Evolutionary conservation across 2,113 vertebrate genomes (phyloP).

Genomic region (Argyrosomus japonicus): DNA sequence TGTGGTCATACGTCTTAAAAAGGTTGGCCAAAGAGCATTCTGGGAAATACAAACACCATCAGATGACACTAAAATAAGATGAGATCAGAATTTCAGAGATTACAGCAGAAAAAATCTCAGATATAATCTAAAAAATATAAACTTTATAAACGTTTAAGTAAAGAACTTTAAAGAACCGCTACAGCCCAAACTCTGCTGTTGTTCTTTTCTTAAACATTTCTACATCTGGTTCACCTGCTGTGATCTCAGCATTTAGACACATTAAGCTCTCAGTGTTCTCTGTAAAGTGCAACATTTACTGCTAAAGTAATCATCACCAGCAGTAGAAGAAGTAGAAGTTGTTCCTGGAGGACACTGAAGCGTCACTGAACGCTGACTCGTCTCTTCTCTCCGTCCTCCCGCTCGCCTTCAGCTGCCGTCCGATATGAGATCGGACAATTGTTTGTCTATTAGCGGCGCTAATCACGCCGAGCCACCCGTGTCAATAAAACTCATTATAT

Average conservation of each 20-base stretch:
- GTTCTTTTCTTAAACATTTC: too few species aligned
- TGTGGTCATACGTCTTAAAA: too few species aligned
- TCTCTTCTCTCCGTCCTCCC: constrained; percentile 7
- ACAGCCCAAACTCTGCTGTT: too few species aligned
- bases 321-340: not conserved
- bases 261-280: not conserved
- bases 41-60: not conserved
- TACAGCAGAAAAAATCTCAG: too few species aligned
- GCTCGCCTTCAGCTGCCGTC: not conserved
- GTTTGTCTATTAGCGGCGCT: constrained; percentile 59
- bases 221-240: not conserved
- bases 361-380: not conserved
- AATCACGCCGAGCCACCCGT: constrained; percentile 48
- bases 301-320: not conserved
- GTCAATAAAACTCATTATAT: constrained; percentile 74
- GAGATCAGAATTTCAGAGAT: too few species aligned
- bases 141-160: too few species aligned
- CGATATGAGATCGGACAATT: constrained; percentile 29
- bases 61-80: not conserved
- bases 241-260: not conserved
- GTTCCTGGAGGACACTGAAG: constrained; percentile 1
- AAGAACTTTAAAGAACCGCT: too few species aligned
- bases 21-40: not conserved
- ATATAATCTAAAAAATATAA: too few species aligned
- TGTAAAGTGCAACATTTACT: not conserved